These are phyloP conservation scores for Microctonus hyperodae DNA, from an alignment of 2,888 invertebrate species.

Conservation along the genomic window DNA sequence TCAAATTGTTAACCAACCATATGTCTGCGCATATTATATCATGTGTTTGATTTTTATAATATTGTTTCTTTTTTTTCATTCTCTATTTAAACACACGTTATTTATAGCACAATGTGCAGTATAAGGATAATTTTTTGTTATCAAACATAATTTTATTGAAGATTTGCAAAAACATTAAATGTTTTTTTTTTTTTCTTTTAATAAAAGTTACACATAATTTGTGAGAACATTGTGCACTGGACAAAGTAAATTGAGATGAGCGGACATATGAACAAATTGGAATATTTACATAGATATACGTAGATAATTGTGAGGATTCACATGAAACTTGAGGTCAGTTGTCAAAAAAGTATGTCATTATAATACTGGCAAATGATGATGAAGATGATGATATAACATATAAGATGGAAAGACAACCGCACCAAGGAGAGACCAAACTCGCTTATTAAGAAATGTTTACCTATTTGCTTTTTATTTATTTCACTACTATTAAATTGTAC, in stretches of 20 bases:
- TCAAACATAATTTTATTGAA: background rate
- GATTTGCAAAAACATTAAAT: background rate
- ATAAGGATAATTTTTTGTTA: background rate
- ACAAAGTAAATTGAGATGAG: too few species aligned
- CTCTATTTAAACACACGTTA: background rate
- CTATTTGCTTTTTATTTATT: conserved; percentile 54
- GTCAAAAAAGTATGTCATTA: conserved; percentile 21
- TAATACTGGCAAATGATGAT: conserved; percentile 17
- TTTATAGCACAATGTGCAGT: background rate
- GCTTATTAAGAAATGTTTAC: conserved; percentile 50
- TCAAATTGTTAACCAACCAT: background rate
- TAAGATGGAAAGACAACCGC: conserved; percentile 50
- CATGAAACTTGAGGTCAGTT: conserved; percentile 5
- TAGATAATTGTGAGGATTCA: background rate
- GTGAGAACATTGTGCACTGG: background rate
- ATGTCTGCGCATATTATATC: background rate
- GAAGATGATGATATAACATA: conserved; percentile 6
- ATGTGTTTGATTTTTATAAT: background rate
- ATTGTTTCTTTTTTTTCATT: background rate
- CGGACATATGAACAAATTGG: conserved; percentile 31
- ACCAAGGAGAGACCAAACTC: conserved; percentile 62
- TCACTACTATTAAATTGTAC: conserved; percentile 47
- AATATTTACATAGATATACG: conserved; percentile 14
- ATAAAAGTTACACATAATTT: background rate
- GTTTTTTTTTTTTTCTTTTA: too few species aligned